Conservation (phyloP, 2,113 vertebrate species). For the Perognathus longimembris region DNA sequence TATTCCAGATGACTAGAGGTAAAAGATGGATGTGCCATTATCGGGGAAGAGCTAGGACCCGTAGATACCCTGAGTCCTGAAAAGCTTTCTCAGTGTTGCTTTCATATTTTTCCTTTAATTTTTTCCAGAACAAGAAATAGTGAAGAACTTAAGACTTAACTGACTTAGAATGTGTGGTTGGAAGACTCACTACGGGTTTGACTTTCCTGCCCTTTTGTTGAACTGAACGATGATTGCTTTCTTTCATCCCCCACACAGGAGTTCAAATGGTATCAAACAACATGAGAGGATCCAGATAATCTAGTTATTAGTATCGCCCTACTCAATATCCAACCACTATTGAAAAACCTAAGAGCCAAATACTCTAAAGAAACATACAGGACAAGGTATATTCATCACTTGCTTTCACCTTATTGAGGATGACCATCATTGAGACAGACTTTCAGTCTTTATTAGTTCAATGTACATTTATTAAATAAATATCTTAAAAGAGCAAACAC, state of each 20-base stretch:
- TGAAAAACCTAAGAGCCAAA: neutral
- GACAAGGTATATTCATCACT: neutral
- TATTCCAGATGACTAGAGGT: neutral
- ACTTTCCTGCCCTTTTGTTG: neutral
- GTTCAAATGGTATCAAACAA: neutral
- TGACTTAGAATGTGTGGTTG: neutral
- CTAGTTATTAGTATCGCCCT: neutral
- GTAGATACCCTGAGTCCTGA: no score
- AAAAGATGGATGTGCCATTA: neutral
- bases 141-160: neutral
- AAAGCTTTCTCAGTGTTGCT: neutral
- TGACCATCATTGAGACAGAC: neutral
- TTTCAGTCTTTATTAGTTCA: neutral
- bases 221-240: neutral
- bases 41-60: neutral
- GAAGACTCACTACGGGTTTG: neutral
- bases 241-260: fast-evolving
- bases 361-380: neutral
- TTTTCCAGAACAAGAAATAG: no score
- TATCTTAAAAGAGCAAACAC: no score
- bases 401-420: neutral
- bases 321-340: neutral
- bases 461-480: neutral
- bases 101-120: neutral
- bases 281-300: neutral